These are phyloP conservation scores for Danio jaintianensis DNA, from an alignment of 2,797 vertebrate species.

Conservation along the genomic window DNA sequence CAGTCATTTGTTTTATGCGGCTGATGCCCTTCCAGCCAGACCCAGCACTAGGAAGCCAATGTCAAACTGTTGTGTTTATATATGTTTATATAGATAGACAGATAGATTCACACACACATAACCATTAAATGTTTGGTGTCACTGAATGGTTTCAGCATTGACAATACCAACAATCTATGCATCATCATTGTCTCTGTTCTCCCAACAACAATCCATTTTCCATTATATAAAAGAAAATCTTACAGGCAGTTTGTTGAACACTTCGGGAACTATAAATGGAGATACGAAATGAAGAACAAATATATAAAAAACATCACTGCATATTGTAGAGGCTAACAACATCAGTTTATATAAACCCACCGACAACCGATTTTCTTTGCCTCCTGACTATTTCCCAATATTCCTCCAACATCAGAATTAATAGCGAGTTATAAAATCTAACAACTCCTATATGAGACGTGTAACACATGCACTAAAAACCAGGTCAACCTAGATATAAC, in stretches of 20 bases:
- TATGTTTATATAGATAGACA: too few relatives aligned
- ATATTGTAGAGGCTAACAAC: background rate
- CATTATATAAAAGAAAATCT: background rate
- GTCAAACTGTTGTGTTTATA: too few relatives aligned
- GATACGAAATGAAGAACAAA: background rate
- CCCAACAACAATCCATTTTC: too few relatives aligned
- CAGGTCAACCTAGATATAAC: constrained; percentile 42
- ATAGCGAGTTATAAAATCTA: constrained; percentile 33
- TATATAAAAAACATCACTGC: background rate
- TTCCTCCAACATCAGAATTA: constrained; percentile 26
- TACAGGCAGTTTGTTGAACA: background rate
- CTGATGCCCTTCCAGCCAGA: too few relatives aligned
- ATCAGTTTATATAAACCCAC: background rate
- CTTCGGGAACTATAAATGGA: background rate
- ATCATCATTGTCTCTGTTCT: too few relatives aligned
- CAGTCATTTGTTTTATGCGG: too few relatives aligned
- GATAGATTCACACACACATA: too few relatives aligned
- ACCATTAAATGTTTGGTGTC: too few relatives aligned
- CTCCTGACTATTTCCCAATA: constrained; percentile 4
- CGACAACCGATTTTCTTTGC: background rate
- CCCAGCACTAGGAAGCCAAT: too few relatives aligned
- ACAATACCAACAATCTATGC: too few relatives aligned
- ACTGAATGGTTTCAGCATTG: too few relatives aligned
- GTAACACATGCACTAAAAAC: constrained; percentile 31
- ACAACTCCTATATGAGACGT: constrained; percentile 26